Percentiles rank a stretch among this genome's conserved stretches.
phyloP scores from a whole-genome alignment of 1,140 invertebrate species.

The Phortica variegata region DNA sequence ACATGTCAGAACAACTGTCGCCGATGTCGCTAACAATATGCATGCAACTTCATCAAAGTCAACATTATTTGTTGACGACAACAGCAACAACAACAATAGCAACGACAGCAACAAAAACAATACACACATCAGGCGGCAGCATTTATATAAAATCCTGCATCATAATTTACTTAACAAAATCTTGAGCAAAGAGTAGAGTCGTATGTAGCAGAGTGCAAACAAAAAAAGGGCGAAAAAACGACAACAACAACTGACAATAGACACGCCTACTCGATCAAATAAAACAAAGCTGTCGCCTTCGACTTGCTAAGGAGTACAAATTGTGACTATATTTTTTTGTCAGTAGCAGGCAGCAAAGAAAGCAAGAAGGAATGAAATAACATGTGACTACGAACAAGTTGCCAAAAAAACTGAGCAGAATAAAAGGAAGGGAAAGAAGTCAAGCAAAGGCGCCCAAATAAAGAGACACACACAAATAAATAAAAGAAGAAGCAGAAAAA shows the following conservation, averaged over 20 bases:
- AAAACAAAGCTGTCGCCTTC: no score
- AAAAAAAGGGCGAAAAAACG: conserved; percentile 6
- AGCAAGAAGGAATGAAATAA: no score
- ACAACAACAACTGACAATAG: conserved; percentile 9
- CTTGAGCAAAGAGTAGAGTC: no score
- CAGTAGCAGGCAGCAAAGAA: no score
- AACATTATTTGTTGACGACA: conserved; percentile 11
- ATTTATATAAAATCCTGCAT: neutral
- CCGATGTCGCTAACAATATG: conserved; percentile 42
- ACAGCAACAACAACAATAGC: conserved; percentile 5
- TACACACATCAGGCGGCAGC: conserved; percentile 8
- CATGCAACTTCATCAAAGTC: conserved; percentile 53
- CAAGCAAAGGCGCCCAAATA: conserved; percentile 14
- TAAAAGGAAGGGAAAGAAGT: conserved; percentile 4
- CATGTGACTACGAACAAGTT: no score
- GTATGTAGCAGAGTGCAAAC: no score
- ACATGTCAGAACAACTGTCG: conserved; percentile 50
- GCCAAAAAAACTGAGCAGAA: conserved; percentile 11
- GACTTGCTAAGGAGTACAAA: no score
- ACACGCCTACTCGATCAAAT: no score
- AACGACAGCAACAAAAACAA: neutral
- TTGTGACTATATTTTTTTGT: no score
- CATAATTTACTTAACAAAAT: no score
- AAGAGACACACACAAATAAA: conserved; percentile 16
- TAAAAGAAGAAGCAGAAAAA: neutral